Evolutionary conservation across 2,113 vertebrate species (phyloP).

Genomic region (Pelvicachromis taeniatus): DNA sequence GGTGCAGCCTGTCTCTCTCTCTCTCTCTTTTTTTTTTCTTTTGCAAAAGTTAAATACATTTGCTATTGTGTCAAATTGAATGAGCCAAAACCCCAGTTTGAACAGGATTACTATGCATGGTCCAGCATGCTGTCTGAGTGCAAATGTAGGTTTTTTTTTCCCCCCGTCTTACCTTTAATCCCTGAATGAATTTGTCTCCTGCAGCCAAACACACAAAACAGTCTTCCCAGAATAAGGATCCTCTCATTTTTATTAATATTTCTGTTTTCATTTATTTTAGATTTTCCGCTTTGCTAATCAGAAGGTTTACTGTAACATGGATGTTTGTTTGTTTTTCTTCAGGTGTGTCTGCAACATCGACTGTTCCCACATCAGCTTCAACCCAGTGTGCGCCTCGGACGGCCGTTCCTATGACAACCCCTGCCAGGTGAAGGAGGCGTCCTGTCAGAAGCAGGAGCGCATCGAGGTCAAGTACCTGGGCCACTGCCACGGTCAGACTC

Average conservation of each 20-base stretch:
- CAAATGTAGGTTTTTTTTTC: neutral
- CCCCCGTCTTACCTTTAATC: slow-evolving; percentile 24
- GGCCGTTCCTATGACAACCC: slow-evolving; percentile 99
- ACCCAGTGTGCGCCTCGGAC: slow-evolving; percentile 97
- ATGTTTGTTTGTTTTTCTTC: slow-evolving; percentile 16
- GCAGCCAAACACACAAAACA: neutral
- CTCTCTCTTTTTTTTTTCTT: neutral
- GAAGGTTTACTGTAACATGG: neutral
- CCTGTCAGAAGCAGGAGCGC: slow-evolving; percentile 98
- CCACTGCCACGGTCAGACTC: slow-evolving; percentile 92
- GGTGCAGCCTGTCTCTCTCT: neutral
- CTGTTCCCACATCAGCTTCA: slow-evolving; percentile 99
- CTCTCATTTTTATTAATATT: slow-evolving; percentile 3
- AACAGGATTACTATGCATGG: slow-evolving; percentile 39
- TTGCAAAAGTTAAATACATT: slow-evolving; percentile 45
- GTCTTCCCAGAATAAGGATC: neutral
- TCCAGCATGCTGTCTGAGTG: slow-evolving; percentile 26
- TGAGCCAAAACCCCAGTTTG: slow-evolving; percentile 30
- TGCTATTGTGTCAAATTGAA: slow-evolving; percentile 47
- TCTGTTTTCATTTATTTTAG: neutral
- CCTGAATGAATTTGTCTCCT: slow-evolving; percentile 2
- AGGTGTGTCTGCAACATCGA: slow-evolving; percentile 99
- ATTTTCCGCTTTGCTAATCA: neutral
- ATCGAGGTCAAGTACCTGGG: slow-evolving; percentile 99
- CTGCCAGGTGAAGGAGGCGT: slow-evolving; percentile 99